phyloP scores from a whole-genome alignment of 2,797 vertebrate genomes.

The Anabacerthia variegaticeps region DNA sequence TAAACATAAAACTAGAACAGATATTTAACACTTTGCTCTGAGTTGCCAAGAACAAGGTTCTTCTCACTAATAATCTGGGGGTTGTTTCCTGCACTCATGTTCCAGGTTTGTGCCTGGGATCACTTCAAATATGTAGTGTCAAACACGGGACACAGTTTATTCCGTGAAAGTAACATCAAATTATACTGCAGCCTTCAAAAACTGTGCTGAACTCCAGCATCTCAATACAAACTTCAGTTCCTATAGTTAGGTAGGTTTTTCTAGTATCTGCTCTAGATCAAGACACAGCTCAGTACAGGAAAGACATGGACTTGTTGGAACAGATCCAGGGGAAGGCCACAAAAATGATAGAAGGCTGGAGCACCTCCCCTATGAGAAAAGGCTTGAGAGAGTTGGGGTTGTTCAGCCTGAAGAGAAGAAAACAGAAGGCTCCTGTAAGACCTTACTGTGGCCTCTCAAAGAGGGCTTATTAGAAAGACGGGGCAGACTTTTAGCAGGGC shows the following conservation, averaged over 20 bases:
- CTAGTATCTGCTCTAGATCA: not conserved
- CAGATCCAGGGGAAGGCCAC: not conserved
- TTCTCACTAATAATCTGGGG: not conserved
- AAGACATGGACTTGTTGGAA: not conserved
- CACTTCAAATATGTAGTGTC: not conserved
- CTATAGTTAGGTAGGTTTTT: not conserved
- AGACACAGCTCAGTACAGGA: not conserved
- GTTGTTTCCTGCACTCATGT: not conserved
- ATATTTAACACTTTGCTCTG: not conserved
- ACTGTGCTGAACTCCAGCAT: not conserved
- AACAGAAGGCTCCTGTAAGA: not conserved
- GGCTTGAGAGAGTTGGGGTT: not conserved
- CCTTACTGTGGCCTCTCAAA: not conserved
- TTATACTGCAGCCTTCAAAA: not conserved
- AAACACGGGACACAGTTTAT: not conserved
- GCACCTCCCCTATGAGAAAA: not conserved
- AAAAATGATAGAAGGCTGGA: not conserved
- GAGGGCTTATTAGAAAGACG: not conserved
- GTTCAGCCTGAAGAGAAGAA: not conserved
- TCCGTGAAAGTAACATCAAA: not conserved
- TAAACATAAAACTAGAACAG: not conserved
- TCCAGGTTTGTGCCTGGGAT: not conserved
- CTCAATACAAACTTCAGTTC: not conserved
- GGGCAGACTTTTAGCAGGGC: not conserved
- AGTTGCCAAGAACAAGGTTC: not conserved